These are phyloP conservation scores for Zygothrica quintamaculata DNA, from an alignment of 2,888 invertebrate species.

Conservation along the genomic window DNA sequence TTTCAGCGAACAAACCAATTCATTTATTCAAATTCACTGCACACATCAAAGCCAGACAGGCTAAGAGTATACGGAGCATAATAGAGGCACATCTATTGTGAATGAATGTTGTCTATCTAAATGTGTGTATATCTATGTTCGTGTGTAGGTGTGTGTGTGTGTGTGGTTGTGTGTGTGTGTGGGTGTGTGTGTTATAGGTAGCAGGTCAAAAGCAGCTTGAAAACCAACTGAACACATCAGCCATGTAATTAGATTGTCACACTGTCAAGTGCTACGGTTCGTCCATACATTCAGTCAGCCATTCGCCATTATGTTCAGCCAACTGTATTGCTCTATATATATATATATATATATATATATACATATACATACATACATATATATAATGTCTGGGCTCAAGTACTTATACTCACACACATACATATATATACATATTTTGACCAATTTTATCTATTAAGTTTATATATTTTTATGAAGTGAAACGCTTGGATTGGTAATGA, in stretches of 20 bases:
- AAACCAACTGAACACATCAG: conserved; percentile 60
- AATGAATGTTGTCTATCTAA: too few relatives aligned
- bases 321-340: conserved; percentile 50
- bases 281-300: conserved; percentile 17
- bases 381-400: conserved; percentile 24
- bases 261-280: conserved; percentile 61
- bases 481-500: neutral
- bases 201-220: too few relatives aligned
- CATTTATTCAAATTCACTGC: conserved; percentile 75
- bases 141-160: too few relatives aligned
- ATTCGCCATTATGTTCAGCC: conserved; percentile 53
- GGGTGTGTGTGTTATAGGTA: too few relatives aligned
- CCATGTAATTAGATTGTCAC: conserved; percentile 78
- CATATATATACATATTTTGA: conserved; percentile 8
- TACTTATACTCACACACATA: conserved; percentile 3
- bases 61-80: conserved; percentile 10
- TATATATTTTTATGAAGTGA: conserved; percentile 4
- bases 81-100: conserved; percentile 2
- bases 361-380: conserved; percentile 13
- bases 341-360: conserved; percentile 20
- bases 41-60: conserved; percentile 67
- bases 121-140: conserved; percentile 11
- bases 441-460: conserved; percentile 41
- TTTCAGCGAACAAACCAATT: conserved; percentile 73
- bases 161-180: too few relatives aligned